Base-by-base conservation (phyloP, 2,797 vertebrate species). In the Pitangus sulphuratus region DNA sequence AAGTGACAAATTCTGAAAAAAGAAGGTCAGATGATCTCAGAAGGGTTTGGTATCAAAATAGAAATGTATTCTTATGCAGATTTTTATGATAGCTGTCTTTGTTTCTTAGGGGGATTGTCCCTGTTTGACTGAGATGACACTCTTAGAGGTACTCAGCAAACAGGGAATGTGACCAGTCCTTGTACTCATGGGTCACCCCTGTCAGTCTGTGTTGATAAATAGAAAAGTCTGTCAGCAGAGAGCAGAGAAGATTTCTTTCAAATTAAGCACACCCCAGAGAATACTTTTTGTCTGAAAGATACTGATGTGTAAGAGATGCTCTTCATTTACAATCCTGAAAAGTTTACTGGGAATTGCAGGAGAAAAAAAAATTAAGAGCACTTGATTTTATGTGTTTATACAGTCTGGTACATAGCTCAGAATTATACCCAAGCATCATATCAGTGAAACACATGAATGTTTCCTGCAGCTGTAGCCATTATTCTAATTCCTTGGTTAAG, bases 161-260 rank as follows among this genome's bases (percentile, higher is more conserved):
- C 89, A 90, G 80, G 61, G 89, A 78, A 74, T 64, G 65, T 80
- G 84, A 90, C 76, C 70, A 53, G 58, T 48, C 69, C 81, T 74
- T 62, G 82, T 50, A 45, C 84, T 95, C 86, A 65, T 15, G 44
- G 80, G 86, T 96, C 88, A 80, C 54, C 54, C 54, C 56, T 94
- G 87, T 88, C 91, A 96, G 56, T 85, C 14, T 58, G 45, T n/a
- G 26, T 37, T 88, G 85, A 94, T 88, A 89, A 95, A 88, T 12
- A 39, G 64, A 81, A 66, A 85, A 89, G 70, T 35, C 68, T 64
- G 92, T 80, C 91, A 97, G 92, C 40, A 92, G 26, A 61, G 15
- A 93, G 53, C 33, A 88, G 37, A 61, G 68, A 65, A 72, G 68
- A 76, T 30, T 93, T 91, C 65, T 48, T 85, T 75, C 93, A 90